Percentiles rank a stretch among this genome's conserved stretches.
phyloP scores from a whole-genome alignment of 2,797 vertebrate genomes.

The Acrossocheilus fasciatus region DNA sequence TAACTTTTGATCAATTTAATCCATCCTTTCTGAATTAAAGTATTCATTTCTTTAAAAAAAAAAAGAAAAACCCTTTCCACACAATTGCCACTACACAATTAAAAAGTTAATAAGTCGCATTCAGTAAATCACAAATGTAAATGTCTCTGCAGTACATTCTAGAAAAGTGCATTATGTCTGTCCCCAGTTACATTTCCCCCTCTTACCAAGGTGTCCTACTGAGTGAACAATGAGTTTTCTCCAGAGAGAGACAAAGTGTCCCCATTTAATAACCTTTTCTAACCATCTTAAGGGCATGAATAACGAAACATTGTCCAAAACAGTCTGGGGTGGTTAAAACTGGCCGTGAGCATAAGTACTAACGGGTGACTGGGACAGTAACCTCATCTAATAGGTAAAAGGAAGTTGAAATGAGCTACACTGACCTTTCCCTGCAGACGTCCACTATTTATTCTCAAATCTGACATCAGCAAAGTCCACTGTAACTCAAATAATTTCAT shows the following conservation, averaged over 20 bases:
- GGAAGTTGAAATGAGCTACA: constrained; percentile 76
- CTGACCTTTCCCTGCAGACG: constrained; percentile 63
- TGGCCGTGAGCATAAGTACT: constrained; percentile 78
- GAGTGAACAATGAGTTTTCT: constrained; percentile 30
- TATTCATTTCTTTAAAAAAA: neutral
- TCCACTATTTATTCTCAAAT: constrained; percentile 53
- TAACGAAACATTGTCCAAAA: constrained; percentile 62
- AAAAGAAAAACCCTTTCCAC: neutral
- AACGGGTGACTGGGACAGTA: constrained; percentile 78
- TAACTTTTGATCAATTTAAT: neutral
- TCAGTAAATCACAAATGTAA: neutral
- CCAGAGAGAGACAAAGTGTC: constrained; percentile 63
- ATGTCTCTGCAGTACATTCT: neutral
- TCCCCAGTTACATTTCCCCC: constrained; percentile 1
- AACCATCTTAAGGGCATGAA: constrained; percentile 71
- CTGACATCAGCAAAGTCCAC: neutral
- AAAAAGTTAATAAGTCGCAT: neutral
- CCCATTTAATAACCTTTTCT: constrained; percentile 72
- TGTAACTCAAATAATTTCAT: neutral
- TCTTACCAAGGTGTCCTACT: constrained; percentile 64
- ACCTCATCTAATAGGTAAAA: constrained; percentile 72
- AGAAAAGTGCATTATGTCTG: neutral
- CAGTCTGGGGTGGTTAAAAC: constrained; percentile 78
- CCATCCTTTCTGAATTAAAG: neutral
- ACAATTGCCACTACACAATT: neutral